A percentile compares a stretch with the other conserved stretches of the same genome.
These are phyloP conservation scores for Smithornis capensis DNA, from an alignment of 2,113 vertebrate species.

Conservation along the genomic window DNA sequence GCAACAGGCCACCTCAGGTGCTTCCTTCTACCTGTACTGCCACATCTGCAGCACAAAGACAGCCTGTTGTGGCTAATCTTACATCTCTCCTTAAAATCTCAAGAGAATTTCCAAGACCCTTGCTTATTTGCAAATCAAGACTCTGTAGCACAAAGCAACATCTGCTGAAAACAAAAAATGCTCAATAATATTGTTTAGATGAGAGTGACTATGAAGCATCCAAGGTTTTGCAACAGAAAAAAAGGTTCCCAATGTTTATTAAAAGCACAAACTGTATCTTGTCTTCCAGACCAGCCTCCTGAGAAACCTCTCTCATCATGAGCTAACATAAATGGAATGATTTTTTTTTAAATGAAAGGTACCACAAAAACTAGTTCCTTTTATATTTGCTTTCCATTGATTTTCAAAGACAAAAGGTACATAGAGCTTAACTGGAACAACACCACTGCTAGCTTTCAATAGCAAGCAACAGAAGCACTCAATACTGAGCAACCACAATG, in stretches of 20 bases:
- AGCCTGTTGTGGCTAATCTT: background rate
- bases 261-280: slow-evolving; percentile 19
- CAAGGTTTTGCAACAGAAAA: background rate
- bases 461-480: slow-evolving; percentile 34
- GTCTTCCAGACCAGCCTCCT: background rate
- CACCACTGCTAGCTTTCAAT: slow-evolving; percentile 51
- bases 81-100: background rate
- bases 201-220: background rate
- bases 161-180: slow-evolving; percentile 14
- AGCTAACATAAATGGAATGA: slow-evolving; percentile 15
- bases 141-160: background rate
- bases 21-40: background rate
- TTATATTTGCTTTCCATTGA: slow-evolving; percentile 61
- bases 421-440: slow-evolving; percentile 59
- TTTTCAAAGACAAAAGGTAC: slow-evolving; percentile 68
- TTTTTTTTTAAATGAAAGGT: slow-evolving; percentile 31
- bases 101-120: background rate
- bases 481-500: slow-evolving; percentile 17
- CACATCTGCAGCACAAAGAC: background rate
- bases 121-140: background rate
- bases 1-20: background rate
- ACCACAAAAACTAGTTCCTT: slow-evolving; percentile 23
- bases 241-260: slow-evolving; percentile 9
- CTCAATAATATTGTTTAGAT: background rate
- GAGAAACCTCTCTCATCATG: slow-evolving; percentile 24